Evolutionary conservation across 2,113 vertebrate genomes (phyloP).

Genomic region (Chloroceryle aenea): DNA sequence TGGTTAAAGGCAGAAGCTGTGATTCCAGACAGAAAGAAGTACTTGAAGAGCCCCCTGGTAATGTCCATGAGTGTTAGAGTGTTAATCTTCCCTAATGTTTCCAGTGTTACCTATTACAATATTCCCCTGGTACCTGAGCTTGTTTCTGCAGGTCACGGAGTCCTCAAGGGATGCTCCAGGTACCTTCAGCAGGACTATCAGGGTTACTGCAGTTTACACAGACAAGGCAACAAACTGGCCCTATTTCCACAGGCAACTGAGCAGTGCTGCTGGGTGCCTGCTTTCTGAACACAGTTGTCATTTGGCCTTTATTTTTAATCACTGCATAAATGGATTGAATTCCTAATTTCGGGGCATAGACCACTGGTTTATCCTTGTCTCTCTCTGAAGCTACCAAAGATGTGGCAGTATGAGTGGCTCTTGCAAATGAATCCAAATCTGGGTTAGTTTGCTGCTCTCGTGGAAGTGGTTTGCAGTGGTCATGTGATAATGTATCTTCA

Average conservation of each 20-base stretch:
- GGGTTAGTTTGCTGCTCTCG: neutral
- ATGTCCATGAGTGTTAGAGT: neutral
- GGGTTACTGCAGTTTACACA: neutral
- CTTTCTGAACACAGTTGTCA: neutral
- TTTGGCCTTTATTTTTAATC: neutral
- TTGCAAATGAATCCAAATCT: neutral
- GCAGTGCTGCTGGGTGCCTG: neutral
- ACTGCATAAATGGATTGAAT: neutral
- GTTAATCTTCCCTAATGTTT: neutral
- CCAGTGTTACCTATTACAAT: neutral
- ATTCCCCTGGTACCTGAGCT: neutral
- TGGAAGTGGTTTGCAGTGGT: neutral
- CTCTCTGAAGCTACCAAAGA: neutral
- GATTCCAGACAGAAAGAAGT: neutral
- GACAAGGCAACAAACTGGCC: neutral
- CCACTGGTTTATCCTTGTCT: neutral
- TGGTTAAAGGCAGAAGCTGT: neutral
- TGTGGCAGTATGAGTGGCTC: neutral
- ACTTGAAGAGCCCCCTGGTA: neutral
- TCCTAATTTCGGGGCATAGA: neutral
- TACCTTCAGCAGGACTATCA: neutral
- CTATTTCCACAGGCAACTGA: neutral
- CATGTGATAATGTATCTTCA: neutral
- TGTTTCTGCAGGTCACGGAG: neutral
- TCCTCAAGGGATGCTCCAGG: neutral